Conservation (phyloP, 2,113 vertebrate genomes). For the Mastomys natalensis region DNA sequence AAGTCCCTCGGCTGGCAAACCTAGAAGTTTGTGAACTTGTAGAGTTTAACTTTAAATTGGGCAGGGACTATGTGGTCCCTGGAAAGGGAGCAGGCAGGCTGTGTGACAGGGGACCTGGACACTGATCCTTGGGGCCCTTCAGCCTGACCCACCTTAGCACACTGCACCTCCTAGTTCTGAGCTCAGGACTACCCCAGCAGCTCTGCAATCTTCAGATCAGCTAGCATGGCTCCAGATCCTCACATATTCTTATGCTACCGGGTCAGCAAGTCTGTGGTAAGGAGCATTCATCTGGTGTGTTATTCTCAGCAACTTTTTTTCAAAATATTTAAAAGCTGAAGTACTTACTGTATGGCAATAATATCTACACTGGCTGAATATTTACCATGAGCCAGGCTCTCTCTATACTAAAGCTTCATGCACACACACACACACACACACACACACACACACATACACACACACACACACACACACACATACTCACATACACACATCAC, state of each 20-base stretch:
- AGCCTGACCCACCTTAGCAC: background rate
- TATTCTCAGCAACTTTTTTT: background rate
- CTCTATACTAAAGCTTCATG: background rate
- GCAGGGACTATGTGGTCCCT: constrained; percentile 59
- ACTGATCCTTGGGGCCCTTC: background rate
- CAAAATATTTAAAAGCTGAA: background rate
- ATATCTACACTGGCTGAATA: background rate
- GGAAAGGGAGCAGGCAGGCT: background rate
- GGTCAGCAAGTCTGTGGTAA: background rate
- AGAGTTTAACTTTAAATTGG: constrained; percentile 78
- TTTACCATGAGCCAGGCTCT: background rate
- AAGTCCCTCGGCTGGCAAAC: background rate
- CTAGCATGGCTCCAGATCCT: background rate
- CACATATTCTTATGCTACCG: background rate
- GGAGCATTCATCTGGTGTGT: background rate
- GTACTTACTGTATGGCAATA: background rate
- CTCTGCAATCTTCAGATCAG: background rate
- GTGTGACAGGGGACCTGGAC: constrained; percentile 8
- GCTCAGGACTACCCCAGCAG: background rate
- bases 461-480: background rate
- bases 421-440: background rate
- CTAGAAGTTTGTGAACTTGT: background rate
- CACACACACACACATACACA: too few species aligned
- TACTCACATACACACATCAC: background rate
- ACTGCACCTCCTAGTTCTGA: background rate